Evolutionary conservation across 2,888 invertebrate species (phyloP), one percentile per base, ranked within the genome.

Genomic region (Morpho achilles): DNA sequence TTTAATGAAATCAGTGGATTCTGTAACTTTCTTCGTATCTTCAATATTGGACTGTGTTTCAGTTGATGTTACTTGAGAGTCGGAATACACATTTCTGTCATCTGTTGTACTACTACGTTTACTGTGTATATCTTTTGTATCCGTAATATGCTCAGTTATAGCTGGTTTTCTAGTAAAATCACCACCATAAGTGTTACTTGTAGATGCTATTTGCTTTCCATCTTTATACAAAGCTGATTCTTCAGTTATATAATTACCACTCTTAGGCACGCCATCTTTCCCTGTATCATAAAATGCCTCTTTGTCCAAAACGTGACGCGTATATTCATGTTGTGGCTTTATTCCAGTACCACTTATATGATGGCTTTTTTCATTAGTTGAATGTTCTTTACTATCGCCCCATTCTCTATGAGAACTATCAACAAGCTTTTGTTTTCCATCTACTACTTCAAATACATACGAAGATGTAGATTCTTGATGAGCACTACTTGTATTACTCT

Each of bases 381-480:
- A 76, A 70, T 84, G 85, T 51, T 89, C 87, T 68, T 91, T 84
- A 69, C 82, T 91, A 60, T 91, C 91, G 50, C 92, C 92, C 79
- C 92, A 90, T 79, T 93, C 93, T 70, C 92, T 90, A 55, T 92
- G 92, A 64, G 92, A 88, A 65, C 90, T 88, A 62, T 93, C 93
- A 8, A 93, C 84, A 44, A 93, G 80, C 61, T 86, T 80, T 77
- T 93, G 92, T 73, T 93, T 92, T 3, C 93, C 93, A 72, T 93
- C 92, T 42, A 93, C 87, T 52, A 93, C 86, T 84, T 94, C 93
- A 59, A 94, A 87, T 4, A 91, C 92, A 69, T 94, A 94, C 50
- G 93, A 93, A 7, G 92, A 92, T 7, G 92, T 91, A 10, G 93
- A 92, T 56, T 92, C 93, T 79, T 94, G 92, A 54, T 92, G 87